A percentile compares a stretch with the other conserved stretches of the same genome.
Conservation (phyloP, 2,888 invertebrate genomes). For the Diplolepis rosae region DNA sequence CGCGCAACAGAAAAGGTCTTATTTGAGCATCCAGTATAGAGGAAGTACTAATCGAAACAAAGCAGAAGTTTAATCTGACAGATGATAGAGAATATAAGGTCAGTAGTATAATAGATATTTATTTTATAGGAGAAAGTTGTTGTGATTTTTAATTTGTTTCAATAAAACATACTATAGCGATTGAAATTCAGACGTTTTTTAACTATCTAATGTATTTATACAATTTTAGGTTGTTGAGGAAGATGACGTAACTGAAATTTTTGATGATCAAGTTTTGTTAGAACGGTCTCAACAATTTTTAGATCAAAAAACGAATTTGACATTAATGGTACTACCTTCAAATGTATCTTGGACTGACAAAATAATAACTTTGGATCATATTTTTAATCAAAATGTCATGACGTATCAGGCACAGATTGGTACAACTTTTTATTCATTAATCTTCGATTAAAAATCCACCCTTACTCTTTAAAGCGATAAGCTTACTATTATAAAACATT, state of each 20-base stretch:
- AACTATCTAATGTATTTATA: background rate
- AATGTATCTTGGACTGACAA: background rate
- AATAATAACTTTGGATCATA: background rate
- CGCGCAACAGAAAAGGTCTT: background rate
- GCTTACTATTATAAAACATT: too few species aligned
- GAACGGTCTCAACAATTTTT: background rate
- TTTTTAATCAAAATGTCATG: background rate
- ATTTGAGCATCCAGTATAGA: background rate
- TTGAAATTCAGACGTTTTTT: background rate
- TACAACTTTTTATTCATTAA: background rate
- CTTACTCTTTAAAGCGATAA: too few species aligned
- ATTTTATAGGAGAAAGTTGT: too few species aligned
- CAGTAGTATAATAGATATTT: too few species aligned
- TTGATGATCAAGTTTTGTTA: background rate
- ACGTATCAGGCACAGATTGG: background rate
- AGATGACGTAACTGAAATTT: background rate
- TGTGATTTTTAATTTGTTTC: too few species aligned
- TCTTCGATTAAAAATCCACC: too few species aligned
- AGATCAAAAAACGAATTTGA: background rate
- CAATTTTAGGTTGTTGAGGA: background rate
- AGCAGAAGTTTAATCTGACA: background rate
- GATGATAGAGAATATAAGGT: background rate
- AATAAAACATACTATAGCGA: too few species aligned
- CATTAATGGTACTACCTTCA: background rate
- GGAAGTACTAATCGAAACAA: background rate